Evolutionary conservation across 2,113 vertebrate genomes (phyloP).

Genomic region (Chaenocephalus aceratus): DNA sequence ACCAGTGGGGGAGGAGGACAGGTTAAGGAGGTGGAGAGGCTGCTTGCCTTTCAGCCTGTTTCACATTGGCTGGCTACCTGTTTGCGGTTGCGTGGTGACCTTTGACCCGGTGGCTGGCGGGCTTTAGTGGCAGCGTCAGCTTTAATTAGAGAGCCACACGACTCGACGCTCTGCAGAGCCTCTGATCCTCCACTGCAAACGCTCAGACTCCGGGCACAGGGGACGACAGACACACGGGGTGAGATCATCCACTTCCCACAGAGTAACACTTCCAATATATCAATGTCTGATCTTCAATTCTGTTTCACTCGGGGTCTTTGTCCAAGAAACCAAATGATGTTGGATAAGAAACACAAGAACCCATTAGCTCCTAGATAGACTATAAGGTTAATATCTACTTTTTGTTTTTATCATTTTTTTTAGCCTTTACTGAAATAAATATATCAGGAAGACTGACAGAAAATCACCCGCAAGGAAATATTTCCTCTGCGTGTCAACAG

Average conservation of each 20-base stretch:
- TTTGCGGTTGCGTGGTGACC: slow-evolving; percentile 70
- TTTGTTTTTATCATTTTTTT: neutral
- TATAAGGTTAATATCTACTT: neutral
- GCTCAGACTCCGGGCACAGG: slow-evolving; percentile 34
- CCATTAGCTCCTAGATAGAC: neutral
- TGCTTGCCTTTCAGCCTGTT: slow-evolving; percentile 41
- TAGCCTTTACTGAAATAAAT: neutral
- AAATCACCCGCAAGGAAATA: neutral
- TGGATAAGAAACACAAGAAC: neutral
- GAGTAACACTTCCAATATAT: neutral
- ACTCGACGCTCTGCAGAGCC: slow-evolving; percentile 68
- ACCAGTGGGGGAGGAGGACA: slow-evolving; percentile 2
- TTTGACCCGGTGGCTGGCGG: slow-evolving; percentile 70
- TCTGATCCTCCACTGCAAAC: slow-evolving; percentile 32
- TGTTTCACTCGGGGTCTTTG: neutral
- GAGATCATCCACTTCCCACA: slow-evolving; percentile 1
- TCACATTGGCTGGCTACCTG: slow-evolving; percentile 76
- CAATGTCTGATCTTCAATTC: neutral
- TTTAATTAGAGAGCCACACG: slow-evolving; percentile 72
- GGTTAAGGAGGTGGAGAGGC: slow-evolving; percentile 24
- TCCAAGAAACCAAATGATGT: neutral
- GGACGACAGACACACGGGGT: slow-evolving; percentile 7
- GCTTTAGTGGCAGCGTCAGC: slow-evolving; percentile 71
- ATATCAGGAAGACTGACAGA: too few species aligned
- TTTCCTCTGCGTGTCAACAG: neutral